phyloP scores from a whole-genome alignment of 2,888 invertebrate species.

The Archips crataeganus region DNA sequence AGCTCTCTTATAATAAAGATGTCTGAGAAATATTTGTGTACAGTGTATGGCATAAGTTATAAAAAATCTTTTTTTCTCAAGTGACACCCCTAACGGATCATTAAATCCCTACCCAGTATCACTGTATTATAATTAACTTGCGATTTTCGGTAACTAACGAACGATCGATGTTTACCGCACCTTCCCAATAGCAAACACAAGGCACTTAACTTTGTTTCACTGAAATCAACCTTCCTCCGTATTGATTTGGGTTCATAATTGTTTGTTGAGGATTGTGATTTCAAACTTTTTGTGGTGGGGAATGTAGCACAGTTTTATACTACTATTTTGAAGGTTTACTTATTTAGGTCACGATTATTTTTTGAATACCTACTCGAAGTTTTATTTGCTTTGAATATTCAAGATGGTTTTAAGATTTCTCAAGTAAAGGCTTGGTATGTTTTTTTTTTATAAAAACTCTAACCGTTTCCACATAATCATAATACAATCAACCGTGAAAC shows the following conservation, averaged over 20 bases:
- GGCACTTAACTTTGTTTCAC: background rate
- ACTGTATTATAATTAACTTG: constrained; percentile 71
- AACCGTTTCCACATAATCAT: too few relatives aligned
- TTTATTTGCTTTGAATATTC: too few relatives aligned
- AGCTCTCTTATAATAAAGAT: too few relatives aligned
- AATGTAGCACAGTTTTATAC: too few relatives aligned
- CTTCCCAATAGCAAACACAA: background rate
- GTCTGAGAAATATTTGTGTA: too few relatives aligned
- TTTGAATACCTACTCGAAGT: too few relatives aligned
- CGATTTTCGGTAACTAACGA: constrained; percentile 60
- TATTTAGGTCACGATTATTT: background rate
- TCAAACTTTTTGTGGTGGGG: background rate
- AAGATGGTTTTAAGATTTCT: too few relatives aligned
- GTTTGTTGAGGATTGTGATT: background rate
- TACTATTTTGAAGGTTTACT: background rate
- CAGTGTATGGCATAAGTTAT: too few relatives aligned
- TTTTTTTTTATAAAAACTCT: background rate
- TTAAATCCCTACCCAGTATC: constrained; percentile 62
- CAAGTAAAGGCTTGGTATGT: background rate
- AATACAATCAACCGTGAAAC: too few relatives aligned
- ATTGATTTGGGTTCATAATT: background rate
- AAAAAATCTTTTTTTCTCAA: background rate
- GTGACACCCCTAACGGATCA: constrained; percentile 66
- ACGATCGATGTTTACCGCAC: constrained; percentile 14
- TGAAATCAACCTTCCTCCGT: background rate